A percentile compares a stretch with the other conserved stretches of the same genome.
These are phyloP conservation scores for Moxostoma hubbsi DNA, from an alignment of 2,797 vertebrate species.

Conservation along the genomic window DNA sequence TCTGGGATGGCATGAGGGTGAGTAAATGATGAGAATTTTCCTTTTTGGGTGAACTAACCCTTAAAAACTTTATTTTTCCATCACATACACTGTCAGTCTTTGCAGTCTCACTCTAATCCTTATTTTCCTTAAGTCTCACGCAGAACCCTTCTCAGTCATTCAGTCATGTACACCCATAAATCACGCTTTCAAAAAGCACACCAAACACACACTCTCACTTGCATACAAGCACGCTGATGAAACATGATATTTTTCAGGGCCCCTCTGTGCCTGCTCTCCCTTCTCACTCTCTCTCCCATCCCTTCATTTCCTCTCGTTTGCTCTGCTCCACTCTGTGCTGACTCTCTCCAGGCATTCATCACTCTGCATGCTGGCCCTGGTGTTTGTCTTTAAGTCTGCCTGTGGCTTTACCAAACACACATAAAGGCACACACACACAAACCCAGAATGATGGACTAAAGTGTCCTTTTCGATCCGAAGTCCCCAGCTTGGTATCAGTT, in stretches of 20 bases:
- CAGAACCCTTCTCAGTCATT: conserved; percentile 23
- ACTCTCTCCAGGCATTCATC: conserved; percentile 42
- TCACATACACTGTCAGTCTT: conserved; percentile 19
- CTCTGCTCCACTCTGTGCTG: conserved; percentile 27
- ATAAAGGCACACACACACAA: conserved; percentile 23
- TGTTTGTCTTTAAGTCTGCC: conserved; percentile 45
- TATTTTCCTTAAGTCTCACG: conserved; percentile 26
- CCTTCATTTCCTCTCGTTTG: conserved; percentile 50
- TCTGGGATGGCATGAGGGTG: too few species aligned
- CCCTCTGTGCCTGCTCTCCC: conserved; percentile 32
- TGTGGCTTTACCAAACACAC: conserved; percentile 33
- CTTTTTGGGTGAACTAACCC: not conserved
- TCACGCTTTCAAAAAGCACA: conserved; percentile 42
- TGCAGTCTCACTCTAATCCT: conserved; percentile 26
- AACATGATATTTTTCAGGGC: conserved; percentile 43
- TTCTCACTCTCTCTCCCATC: conserved; percentile 13
- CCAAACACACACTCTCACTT: conserved; percentile 6
- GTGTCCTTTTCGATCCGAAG: not conserved
- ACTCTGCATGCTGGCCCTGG: conserved; percentile 44
- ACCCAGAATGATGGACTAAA: conserved; percentile 7
- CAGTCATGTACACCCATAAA: conserved; percentile 37
- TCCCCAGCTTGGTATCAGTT: too few species aligned
- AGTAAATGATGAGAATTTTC: too few species aligned
- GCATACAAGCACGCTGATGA: conserved; percentile 34
- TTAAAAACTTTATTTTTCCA: conserved; percentile 13